Base-by-base conservation (phyloP, 2,113 vertebrate genomes). In the Sebastes schlegelii region DNA sequence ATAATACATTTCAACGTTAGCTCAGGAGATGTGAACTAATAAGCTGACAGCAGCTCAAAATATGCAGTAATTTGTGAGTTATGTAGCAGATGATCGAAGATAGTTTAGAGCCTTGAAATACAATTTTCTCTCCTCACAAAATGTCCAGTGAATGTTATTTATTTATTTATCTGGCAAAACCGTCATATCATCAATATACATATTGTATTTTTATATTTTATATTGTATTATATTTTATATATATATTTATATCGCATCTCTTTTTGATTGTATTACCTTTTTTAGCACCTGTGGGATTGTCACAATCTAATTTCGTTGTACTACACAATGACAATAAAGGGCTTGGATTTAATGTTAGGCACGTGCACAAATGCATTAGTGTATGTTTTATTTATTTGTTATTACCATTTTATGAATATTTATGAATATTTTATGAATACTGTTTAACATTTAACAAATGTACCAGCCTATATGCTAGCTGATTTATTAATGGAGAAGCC, bases 91-190 rank as follows among this genome's bases (percentile, higher is more conserved):
- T 49, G 7, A 23, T 8, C 21, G 17, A 78, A 5, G 17, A 17
- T 40, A 2, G 11, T 48, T 49, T 46, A 5, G 6, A 26, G 62
- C n/a, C 17, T 68, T 19, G 19, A 76, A 65, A 65, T 4, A 2
- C 14, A 3, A 6, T 16, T 42, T 21, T 61, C 1, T 43, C 2
- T 12, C 0, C 0, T 12, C 9, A 54, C 1, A 5, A 10, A 7
- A 64, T 19, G 6, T 12, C 4, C 14, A 26, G 1, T 55, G 6
- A 54, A 8, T 48, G 0, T 17, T 6, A 58, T 34, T 71, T 45
- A 34, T 34, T 34, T 34, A 34, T 34, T 34, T 34, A 34, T 34
- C 34, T 34, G 34, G 34, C 34, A 34, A 34, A 34, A 34, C 34
- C 34, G 34, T 34, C 34, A 34, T 34, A 0, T 34, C 34, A 34